Evolutionary conservation across 1,140 invertebrate species (phyloP).

Genomic region (Pissodes strobi): DNA sequence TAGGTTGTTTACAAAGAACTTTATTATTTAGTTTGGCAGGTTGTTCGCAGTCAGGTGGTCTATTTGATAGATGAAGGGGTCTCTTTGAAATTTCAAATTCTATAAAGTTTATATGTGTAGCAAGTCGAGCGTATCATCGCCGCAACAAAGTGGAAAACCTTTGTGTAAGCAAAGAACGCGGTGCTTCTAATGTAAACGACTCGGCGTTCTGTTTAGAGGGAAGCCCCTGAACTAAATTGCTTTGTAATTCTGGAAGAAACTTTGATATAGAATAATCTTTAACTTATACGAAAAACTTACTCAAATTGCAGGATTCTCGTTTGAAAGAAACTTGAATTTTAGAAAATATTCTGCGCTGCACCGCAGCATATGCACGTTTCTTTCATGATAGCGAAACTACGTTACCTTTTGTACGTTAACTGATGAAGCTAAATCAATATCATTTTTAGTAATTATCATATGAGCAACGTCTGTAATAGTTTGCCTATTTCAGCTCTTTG

Average conservation of each 20-base stretch:
- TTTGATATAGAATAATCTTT: slow-evolving; percentile 37
- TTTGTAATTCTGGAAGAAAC: slow-evolving; percentile 36
- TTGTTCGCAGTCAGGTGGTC: slow-evolving; percentile 4
- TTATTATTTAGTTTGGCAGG: slow-evolving; percentile 11
- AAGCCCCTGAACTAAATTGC: slow-evolving; percentile 24
- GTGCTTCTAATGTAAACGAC: slow-evolving; percentile 35
- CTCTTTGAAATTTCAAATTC: slow-evolving; percentile 38
- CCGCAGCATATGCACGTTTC: no score
- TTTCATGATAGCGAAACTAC: no score
- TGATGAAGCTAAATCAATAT: no score
- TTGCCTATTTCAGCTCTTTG: no score
- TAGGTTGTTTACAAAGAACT: slow-evolving; percentile 2
- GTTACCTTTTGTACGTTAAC: no score
- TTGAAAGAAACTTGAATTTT: no score
- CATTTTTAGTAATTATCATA: no score
- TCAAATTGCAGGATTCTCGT: slow-evolving; percentile 8
- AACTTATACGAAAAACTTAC: slow-evolving; percentile 14
- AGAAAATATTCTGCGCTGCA: no score
- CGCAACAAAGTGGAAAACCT: slow-evolving; percentile 42
- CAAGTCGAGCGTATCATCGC: slow-evolving; percentile 32
- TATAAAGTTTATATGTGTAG: slow-evolving; percentile 37
- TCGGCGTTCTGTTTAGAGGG: slow-evolving; percentile 26
- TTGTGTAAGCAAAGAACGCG: slow-evolving; percentile 38
- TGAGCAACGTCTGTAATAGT: no score
- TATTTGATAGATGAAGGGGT: slow-evolving; percentile 30